These are phyloP conservation scores for Chlorospingus flavigularis DNA, from an alignment of 2,797 vertebrate genomes.

Conservation along the genomic window DNA sequence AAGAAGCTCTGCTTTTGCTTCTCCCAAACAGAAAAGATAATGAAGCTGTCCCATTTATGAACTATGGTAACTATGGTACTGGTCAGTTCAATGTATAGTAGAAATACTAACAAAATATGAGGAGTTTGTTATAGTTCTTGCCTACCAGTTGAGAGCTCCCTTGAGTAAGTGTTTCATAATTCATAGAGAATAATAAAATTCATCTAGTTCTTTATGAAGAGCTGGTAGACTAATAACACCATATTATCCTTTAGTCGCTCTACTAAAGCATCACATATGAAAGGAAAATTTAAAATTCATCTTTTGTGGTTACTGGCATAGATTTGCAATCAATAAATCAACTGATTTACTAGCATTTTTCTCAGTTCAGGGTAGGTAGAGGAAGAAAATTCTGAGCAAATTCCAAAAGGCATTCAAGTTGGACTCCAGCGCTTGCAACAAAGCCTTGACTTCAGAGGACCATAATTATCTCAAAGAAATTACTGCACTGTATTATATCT, in stretches of 20 bases:
- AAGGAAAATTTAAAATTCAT: background rate
- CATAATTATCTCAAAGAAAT: background rate
- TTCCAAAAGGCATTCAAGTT: background rate
- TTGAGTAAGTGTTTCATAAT: slow-evolving; percentile 1
- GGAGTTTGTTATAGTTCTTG: background rate
- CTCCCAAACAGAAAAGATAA: slow-evolving; percentile 19
- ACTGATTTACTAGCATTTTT: background rate
- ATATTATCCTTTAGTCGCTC: background rate
- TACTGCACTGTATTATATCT: background rate
- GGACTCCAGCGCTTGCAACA: background rate
- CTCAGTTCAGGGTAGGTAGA: background rate
- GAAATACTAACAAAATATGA: background rate
- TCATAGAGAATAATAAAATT: background rate
- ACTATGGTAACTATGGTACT: background rate
- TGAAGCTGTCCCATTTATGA: slow-evolving; percentile 22
- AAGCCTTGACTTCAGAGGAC: background rate
- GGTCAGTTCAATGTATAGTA: background rate
- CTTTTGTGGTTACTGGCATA: background rate
- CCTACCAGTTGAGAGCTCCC: background rate
- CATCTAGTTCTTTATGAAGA: background rate
- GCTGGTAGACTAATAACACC: background rate
- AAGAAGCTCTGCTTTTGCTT: slow-evolving; percentile 37
- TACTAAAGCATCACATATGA: background rate
- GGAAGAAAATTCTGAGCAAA: background rate
- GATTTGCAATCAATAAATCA: background rate